These are phyloP conservation scores for Stegostoma tigrinum DNA, from an alignment of 2,113 vertebrate genomes.

Conservation along the genomic window DNA sequence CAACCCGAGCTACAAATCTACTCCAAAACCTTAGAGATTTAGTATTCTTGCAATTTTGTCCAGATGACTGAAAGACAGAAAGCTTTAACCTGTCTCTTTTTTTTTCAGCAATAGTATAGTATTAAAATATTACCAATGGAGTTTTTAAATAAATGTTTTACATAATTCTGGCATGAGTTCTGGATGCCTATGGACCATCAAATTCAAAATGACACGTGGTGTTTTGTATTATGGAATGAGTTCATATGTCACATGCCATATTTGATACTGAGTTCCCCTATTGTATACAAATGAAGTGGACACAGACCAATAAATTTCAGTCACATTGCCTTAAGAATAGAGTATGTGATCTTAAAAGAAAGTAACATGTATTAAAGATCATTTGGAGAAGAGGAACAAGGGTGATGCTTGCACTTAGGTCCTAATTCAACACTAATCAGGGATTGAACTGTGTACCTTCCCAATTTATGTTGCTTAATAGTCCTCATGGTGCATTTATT, in stretches of 20 bases:
- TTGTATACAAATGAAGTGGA: background rate
- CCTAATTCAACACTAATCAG: background rate
- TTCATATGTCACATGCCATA: too few species aligned
- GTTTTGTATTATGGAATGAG: too few species aligned
- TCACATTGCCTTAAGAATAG: background rate
- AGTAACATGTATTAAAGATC: background rate
- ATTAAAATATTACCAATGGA: too few species aligned
- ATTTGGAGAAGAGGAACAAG: background rate
- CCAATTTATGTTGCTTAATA: background rate
- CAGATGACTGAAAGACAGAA: too few species aligned
- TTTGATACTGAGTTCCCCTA: background rate
- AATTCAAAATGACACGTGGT: too few species aligned
- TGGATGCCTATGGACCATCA: background rate
- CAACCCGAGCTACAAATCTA: too few species aligned
- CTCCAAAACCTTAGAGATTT: too few species aligned
- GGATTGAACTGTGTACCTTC: background rate
- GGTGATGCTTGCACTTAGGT: background rate
- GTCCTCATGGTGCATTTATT: background rate
- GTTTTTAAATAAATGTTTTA: background rate
- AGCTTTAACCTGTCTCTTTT: too few species aligned
- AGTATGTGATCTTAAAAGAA: background rate
- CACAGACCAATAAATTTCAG: background rate
- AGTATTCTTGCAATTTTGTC: too few species aligned
- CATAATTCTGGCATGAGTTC: background rate
- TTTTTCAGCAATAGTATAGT: too few species aligned